These are phyloP conservation scores for Argyra leucocephala DNA, from an alignment of 2,888 invertebrate species.

Conservation along the genomic window DNA sequence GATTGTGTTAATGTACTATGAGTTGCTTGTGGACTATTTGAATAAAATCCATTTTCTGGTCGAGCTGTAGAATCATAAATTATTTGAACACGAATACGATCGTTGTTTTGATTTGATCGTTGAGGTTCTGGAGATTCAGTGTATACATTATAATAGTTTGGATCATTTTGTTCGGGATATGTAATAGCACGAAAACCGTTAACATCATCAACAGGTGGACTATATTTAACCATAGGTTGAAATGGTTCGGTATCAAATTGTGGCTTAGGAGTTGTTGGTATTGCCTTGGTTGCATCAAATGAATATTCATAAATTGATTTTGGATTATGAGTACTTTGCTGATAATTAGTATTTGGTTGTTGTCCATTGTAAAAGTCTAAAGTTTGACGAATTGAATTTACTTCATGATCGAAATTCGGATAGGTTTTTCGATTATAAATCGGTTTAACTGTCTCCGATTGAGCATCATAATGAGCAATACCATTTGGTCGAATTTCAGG, in stretches of 20 bases:
- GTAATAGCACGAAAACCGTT: conserved; percentile 39
- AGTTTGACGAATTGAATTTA: conserved; percentile 56
- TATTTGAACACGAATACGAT: not conserved
- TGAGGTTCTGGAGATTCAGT: conserved; percentile 32
- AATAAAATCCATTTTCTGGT: conserved; percentile 34
- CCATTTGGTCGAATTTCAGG: conserved; percentile 44
- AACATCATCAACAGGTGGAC: conserved; percentile 38
- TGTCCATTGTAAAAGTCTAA: conserved; percentile 54
- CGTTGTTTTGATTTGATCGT: conserved; percentile 30
- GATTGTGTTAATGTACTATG: conserved; percentile 52
- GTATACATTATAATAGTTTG: conserved; percentile 18
- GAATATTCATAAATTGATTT: conserved; percentile 62
- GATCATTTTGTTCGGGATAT: conserved; percentile 46
- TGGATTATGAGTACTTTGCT: conserved; percentile 40
- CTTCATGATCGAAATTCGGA: conserved; percentile 55
- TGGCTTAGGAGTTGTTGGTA: conserved; percentile 28
- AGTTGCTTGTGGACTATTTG: conserved; percentile 49
- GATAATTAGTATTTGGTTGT: conserved; percentile 42
- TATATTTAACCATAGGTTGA: conserved; percentile 52
- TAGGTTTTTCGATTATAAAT: conserved; percentile 33
- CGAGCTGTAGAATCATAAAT: conserved; percentile 32
- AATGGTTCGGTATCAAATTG: conserved; percentile 53
- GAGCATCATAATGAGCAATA: conserved; percentile 22
- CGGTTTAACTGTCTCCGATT: not conserved
- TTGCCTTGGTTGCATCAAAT: conserved; percentile 50